Conservation (phyloP, 2,888 invertebrate species). For the Conomelus anceps region DNA sequence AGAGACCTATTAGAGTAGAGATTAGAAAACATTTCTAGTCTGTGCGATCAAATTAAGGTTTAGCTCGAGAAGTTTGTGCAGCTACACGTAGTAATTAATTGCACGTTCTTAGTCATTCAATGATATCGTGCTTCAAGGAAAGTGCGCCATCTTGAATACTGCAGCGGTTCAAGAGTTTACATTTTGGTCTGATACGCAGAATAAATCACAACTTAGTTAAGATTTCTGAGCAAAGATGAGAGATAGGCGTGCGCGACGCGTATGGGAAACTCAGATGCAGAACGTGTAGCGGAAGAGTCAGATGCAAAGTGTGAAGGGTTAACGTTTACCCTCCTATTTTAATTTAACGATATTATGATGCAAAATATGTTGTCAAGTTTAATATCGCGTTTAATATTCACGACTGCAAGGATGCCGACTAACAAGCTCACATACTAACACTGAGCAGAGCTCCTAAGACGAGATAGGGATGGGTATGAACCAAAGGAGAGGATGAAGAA, state of each 20-base stretch:
- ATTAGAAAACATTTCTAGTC: neutral
- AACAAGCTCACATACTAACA: neutral
- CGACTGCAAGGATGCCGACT: neutral
- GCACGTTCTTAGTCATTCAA: neutral
- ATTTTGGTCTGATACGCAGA: neutral
- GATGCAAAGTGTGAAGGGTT: neutral
- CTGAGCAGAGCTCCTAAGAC: neutral
- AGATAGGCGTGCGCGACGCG: neutral
- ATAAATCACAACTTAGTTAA: neutral
- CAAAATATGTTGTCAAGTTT: neutral
- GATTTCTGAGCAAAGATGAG: neutral
- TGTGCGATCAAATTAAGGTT: neutral
- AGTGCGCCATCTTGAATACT: neutral
- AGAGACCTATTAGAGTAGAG: neutral
- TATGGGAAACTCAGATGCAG: neutral
- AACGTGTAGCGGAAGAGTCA: neutral
- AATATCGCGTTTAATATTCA: neutral
- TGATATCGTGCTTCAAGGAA: neutral
- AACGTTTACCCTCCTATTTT: neutral
- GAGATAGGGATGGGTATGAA: neutral
- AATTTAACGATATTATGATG: neutral
- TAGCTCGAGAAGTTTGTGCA: neutral
- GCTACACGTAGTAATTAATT: neutral
- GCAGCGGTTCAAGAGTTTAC: neutral
- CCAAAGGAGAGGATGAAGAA: neutral